Evolutionary conservation across 2,888 invertebrate genomes (phyloP), one percentile per base, ranked within the genome.

Genomic region (Idaea dimidiata): DNA sequence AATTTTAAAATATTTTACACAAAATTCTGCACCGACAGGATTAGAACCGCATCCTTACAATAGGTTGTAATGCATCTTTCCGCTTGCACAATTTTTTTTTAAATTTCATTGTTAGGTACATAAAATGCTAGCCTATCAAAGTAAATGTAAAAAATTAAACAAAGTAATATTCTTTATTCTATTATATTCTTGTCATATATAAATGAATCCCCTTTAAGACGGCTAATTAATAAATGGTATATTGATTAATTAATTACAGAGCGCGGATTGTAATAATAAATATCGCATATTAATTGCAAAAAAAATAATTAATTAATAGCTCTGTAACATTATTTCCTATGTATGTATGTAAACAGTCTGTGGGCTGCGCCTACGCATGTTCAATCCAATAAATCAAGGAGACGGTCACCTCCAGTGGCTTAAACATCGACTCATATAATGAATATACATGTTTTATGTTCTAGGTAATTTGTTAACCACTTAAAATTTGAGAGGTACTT

Each of bases 281-380:
- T 56, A 18, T 56, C 18, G 10, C 56, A 56, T 56, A 56, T 56
- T 56, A 56, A 56, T 65, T 66, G 66, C 64, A 57, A 67, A 66
- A 43, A n/a, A 68, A 67, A 60, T 66, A 67, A 66, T 68, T 68
- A 61, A 63, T 62, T 63, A 24, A 17, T 32, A 59, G 60, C 59
- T 77, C 74, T 73, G 72, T 74, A 75, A 68, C 72, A 72, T 71
- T 72, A 72, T 70, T 66, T 69, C 64, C 65, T 71, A 63, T 73
- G 74, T 69, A 72, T 74, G 64, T 56, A 73, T 73, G 69, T 73
- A 76, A 79, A 78, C 76, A 71, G 76, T 72, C 74, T 69, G 86
- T 85, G 80, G 86, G 84, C 56, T 81, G 86, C 84, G 81, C 86
- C 86, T 69, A 83, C 86, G 80, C 83, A 77, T 62, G 60, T 63